Evolutionary conservation across 1,140 invertebrate genomes (phyloP).

Genomic region (Amphibalanus amphitrite): DNA sequence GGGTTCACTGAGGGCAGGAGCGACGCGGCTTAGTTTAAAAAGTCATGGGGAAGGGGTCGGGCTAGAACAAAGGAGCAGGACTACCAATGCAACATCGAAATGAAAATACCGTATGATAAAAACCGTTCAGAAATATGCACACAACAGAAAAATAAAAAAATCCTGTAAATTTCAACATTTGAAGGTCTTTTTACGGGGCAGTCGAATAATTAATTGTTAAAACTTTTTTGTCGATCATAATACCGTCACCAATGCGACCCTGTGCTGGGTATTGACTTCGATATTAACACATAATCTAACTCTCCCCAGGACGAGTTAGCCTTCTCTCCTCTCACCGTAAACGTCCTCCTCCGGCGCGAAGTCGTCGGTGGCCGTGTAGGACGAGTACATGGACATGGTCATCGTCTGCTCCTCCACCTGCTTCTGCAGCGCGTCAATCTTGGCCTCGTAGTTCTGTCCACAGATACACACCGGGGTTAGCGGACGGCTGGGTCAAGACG

Average conservation of each 20-base stretch:
- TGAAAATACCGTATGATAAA: not conserved
- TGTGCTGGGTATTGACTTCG: too few species aligned
- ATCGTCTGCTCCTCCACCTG: conserved; percentile 97
- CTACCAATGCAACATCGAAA: too few species aligned
- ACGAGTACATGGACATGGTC: conserved; percentile 95
- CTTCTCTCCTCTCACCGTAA: conserved; percentile 45
- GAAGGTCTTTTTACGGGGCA: too few species aligned
- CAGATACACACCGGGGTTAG: conserved; percentile 1
- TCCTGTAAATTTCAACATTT: not conserved
- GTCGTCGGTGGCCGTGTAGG: conserved; percentile 75
- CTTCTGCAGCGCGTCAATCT: conserved; percentile 90
- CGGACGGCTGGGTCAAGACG: too few species aligned
- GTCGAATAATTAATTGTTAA: too few species aligned
- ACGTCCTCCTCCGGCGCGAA: conserved; percentile 79
- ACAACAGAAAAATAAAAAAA: not conserved
- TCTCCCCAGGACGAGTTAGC: too few species aligned
- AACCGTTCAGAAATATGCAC: not conserved
- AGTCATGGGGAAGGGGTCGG: too few species aligned
- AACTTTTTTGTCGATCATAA: too few species aligned
- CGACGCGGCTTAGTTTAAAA: too few species aligned
- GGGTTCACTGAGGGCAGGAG: not conserved
- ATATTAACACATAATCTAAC: too few species aligned
- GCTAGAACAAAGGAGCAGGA: too few species aligned
- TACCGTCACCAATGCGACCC: too few species aligned
- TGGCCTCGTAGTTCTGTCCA: conserved; percentile 80